Base-by-base conservation (phyloP, 2,888 invertebrate species). In the Aethes cnicana region DNA sequence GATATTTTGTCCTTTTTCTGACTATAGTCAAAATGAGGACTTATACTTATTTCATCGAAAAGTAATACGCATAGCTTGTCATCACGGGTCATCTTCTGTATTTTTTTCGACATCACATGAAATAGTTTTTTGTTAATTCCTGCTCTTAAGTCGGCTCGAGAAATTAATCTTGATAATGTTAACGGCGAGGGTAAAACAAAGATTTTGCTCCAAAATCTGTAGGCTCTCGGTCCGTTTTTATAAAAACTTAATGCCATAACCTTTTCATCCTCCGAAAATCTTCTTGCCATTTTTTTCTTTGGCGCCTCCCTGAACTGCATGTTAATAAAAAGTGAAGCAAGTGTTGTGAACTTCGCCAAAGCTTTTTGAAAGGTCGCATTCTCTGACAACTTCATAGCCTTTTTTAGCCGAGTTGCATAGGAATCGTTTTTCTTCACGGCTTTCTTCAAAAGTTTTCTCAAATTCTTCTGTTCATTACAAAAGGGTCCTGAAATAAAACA, bases 191-290 rank as follows among this genome's bases (percentile, higher is more conserved):
- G 39, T 2, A 39, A 30, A 14, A 47, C 6, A 47, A 37, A 37
- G 7, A 47, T 37, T 30, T 37, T 32, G 6, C 21, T 30, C 4
- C 30, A 7, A 9, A 26, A 47, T 7, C 32, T 20, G n/a, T 47
- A 47, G 3, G 20, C 32, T 14, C 30, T 47, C 8, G 60, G 1
- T 63, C 4, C 21, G 58, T 54, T 48, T 43, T 56, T 64, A 0
- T 55, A 36, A 0, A 62, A 55, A 6, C 56, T 52, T 16, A 63
- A 48, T 4, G 58, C 57, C 8, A 48, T 21, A 47, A 56, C 53
- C 54, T 59, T 59, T 55, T 64, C 61, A 9, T 57, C 23, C 1
- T 5, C 3, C 53, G 37, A 8, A 43, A 61, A 62, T 4, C 56
- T 47, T 18, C 59, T 35, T 1, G 58, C 61, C 48, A 57, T 63